phyloP scores from a whole-genome alignment of 2,113 vertebrate species.

The Orthonyx spaldingii region DNA sequence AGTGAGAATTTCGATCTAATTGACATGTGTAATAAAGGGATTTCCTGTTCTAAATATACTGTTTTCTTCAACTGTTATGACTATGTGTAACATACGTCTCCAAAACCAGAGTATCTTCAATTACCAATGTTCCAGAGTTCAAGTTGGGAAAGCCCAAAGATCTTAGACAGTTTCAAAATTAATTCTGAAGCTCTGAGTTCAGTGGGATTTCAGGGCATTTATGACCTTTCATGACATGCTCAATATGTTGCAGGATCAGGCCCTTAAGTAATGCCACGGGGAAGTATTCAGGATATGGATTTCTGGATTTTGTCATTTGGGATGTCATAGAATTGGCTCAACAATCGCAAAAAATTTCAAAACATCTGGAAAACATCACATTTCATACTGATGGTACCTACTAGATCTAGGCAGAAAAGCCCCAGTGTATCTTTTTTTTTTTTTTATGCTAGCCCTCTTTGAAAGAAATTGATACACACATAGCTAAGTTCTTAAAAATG shows the following conservation, averaged over 20 bases:
- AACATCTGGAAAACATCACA: conserved; percentile 21
- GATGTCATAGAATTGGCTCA: conserved; percentile 9
- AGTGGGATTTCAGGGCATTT: neutral
- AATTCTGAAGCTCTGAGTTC: neutral
- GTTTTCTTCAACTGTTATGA: conserved; percentile 1
- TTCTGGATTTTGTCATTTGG: conserved; percentile 30
- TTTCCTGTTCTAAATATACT: conserved; percentile 31
- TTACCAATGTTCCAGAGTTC: neutral
- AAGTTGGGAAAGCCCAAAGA: neutral
- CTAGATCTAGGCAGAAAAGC: conserved; percentile 1
- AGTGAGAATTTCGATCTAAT: conserved; percentile 34
- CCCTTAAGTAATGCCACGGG: neutral
- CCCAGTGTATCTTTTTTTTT: neutral
- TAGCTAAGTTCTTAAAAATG: conserved; percentile 1
- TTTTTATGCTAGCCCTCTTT: neutral
- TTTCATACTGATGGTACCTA: conserved; percentile 12
- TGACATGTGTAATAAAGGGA: conserved; percentile 8
- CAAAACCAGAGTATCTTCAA: neutral
- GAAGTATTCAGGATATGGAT: neutral
- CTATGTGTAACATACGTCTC: conserved; percentile 30
- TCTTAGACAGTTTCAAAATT: neutral
- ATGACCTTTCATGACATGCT: neutral
- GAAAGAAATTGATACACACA: neutral
- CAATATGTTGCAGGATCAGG: neutral
- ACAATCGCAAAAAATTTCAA: neutral